These are phyloP conservation scores for Carcharodon carcharias DNA, from an alignment of 2,797 vertebrate species.

Conservation along the genomic window DNA sequence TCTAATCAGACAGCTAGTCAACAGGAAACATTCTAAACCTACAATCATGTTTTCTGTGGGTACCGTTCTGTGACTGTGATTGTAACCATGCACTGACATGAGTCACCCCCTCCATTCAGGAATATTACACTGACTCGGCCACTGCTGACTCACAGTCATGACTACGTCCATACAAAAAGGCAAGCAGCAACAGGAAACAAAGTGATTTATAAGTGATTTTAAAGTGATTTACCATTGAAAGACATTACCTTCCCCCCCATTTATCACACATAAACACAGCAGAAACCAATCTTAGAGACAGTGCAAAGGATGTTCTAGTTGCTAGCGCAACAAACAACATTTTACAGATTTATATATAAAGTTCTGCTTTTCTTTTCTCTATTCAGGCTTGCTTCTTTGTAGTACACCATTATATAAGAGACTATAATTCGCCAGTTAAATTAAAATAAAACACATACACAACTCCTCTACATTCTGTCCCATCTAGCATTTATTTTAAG, in stretches of 20 bases:
- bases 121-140: conserved; percentile 40
- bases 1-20: not conserved
- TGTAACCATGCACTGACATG: conserved; percentile 49
- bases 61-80: conserved; percentile 32
- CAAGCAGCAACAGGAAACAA: conserved; percentile 29
- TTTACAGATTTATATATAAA: not conserved
- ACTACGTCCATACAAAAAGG: conserved; percentile 39
- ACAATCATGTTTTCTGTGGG: not conserved
- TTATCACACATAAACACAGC: not conserved
- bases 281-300: not conserved
- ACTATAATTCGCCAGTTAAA: not conserved
- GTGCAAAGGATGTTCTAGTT: not conserved
- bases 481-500: not conserved
- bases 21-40: conserved; percentile 31
- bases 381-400: not conserved
- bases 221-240: conserved; percentile 11
- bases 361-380: not conserved
- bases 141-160: conserved; percentile 50
- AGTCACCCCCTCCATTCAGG: conserved; percentile 57
- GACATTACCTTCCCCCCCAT: not conserved
- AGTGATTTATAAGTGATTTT: not conserved
- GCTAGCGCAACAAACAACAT: not conserved
- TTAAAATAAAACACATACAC: not conserved
- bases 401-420: no score
- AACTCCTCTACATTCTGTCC: not conserved